Base-by-base conservation (phyloP, 2,797 vertebrate genomes). In the Sternotherus odoratus region DNA sequence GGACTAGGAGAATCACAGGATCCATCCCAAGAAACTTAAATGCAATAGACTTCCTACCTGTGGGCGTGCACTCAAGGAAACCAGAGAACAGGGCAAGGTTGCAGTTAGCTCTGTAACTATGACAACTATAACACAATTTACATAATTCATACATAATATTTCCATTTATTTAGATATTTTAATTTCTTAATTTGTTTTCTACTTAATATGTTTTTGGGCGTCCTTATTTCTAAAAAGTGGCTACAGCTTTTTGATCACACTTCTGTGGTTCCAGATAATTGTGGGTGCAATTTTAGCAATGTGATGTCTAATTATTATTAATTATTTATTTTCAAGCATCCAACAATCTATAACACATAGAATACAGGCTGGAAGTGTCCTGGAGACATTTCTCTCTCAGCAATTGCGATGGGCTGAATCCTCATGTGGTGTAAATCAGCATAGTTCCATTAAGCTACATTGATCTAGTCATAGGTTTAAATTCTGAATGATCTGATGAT, bases 261-360 rank as follows among this genome's bases (percentile, higher is more conserved):
- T 11, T 66, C n/a, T 12, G n/a, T 36, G 17, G 33, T 36, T 36
- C 17, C 63, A 83, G 81, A 77, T 66, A 84, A 30, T 9, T 79
- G 5, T 83, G 13, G 85, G 23, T 36, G 90, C 36, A 82, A 2
- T 66, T 82, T 88, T 57, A 78, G 8, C 12, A 91, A 57, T 39
- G 63, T n/a, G 80, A 77, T 39, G 2, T 81, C 89, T 87, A 91
- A 87, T 66, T 95, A 93, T 90, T 87, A 95, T 82, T 87, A 48
- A 80, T 86, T 48, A 86, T 92, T 89, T 93, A 93, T 91, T 60
- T 26, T 86, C 54, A 95, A 86, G 33, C 66, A 89, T 26, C 26
- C 53, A 93, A 10, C 63, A 91, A 86, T 46, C 39, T n/a, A 43
- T 86, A 49, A 81, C 12, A 33, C 48, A 81, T 77, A 88, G 79